Base-by-base conservation (phyloP, 2,888 invertebrate species). In the Alcis repandata region DNA sequence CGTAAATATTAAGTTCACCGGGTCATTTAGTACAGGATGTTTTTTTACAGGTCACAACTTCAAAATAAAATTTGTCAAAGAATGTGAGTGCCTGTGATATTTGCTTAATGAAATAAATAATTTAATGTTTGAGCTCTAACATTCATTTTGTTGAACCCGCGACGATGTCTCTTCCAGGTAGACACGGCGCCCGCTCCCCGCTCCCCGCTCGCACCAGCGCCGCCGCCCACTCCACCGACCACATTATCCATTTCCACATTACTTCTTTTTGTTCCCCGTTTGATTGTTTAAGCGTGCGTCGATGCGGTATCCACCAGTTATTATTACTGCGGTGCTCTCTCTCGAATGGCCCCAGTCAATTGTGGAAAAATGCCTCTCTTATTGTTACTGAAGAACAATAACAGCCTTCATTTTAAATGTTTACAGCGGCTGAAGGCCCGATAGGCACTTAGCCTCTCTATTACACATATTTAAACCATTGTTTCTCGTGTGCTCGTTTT, bases 241-340 rank as follows among this genome's bases (percentile, higher is more conserved):
- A 88, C 88, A 90, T 90, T 91, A 91, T 91, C 91, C 92, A 91
- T 91, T 89, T 90, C 86, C 91, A 87, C 91, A 91, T 92, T 91
- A 90, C 86, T 86, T 88, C 91, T 92, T 93, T 92, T 93, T 92
- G 91, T 92, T 92, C 90, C 79, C 82, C 84, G 85, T 89, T 88
- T 91, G 92, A 92, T 93, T 93, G 92, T 93, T 91, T 92, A 91
- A 91, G 88, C 91, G 91, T 89, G 91, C 91, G 89, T 90, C 91
- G 90, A 93, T 92, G 92, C 87, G 86, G 89, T 90, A 88, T 88
- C 88, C 90, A 87, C 81, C 86, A 86, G 89, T 89, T 90, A 89
- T 89, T 89, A 86, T 90, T 89, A 87, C 90, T 86, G 87, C 82
- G 81, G 83, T 76, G 85, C 87, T 91, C 90, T 90, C 89, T 88